Evolutionary conservation across 1,140 invertebrate species (phyloP).

Genomic region (Euura lappo): DNA sequence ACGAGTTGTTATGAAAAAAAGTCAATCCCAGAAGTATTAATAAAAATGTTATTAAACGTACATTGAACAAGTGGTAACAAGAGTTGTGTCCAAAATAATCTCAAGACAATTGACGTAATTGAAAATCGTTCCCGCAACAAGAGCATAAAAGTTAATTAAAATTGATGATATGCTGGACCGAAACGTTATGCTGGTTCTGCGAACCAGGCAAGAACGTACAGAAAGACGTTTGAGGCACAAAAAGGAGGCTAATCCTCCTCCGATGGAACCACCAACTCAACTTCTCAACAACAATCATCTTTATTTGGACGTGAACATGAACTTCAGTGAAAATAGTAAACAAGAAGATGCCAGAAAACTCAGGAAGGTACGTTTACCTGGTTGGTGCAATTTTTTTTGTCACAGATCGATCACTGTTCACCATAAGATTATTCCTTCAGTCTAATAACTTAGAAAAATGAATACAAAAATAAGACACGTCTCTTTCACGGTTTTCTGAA

Average conservation of each 20-base stretch:
- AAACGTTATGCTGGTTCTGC: constrained; percentile 41
- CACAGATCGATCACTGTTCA: too few species aligned
- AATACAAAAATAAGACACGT: too few species aligned
- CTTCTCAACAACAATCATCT: constrained; percentile 43
- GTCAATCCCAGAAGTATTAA: not conserved
- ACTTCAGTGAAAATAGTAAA: constrained; percentile 32
- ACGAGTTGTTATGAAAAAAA: not conserved
- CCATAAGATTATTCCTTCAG: too few species aligned
- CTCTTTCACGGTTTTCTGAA: too few species aligned
- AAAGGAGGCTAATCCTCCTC: constrained; percentile 42
- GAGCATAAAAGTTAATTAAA: not conserved
- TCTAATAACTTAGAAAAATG: too few species aligned
- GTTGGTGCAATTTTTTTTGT: too few species aligned
- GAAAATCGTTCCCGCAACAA: not conserved
- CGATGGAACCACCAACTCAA: constrained; percentile 40
- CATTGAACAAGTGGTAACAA: not conserved
- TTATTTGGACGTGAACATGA: constrained; percentile 43
- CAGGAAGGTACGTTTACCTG: constrained; percentile 27
- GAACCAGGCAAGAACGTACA: constrained; percentile 43
- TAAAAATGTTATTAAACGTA: too few species aligned
- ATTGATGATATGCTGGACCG: constrained; percentile 38
- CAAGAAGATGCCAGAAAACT: constrained; percentile 26
- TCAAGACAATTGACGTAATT: not conserved
- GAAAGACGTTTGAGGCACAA: constrained; percentile 44
- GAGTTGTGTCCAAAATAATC: not conserved